A percentile compares a stretch with the other conserved stretches of the same genome.
phyloP scores from a whole-genome alignment of 2,797 vertebrate species.

The Sebastes glaucus region DNA sequence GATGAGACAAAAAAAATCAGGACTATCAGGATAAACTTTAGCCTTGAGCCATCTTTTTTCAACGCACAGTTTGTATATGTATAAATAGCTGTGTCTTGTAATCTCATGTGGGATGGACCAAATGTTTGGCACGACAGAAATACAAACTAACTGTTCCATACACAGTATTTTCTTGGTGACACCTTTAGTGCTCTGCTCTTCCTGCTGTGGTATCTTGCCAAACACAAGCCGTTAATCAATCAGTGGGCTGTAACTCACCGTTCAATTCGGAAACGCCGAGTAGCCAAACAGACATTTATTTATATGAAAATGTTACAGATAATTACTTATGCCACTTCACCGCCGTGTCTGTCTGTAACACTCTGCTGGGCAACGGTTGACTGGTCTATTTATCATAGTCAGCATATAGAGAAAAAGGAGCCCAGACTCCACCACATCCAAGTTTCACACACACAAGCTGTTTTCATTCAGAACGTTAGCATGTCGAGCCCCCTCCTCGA shows the following conservation, averaged over 20 bases:
- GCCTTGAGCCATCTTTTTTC: not conserved
- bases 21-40: not conserved
- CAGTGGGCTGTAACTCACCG: conserved; percentile 5
- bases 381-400: conserved; percentile 36
- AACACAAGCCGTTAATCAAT: conserved; percentile 34
- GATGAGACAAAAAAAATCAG: no score
- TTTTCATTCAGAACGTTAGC: conserved; percentile 56
- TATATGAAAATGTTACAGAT: conserved; percentile 34
- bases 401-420: not conserved
- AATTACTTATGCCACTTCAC: conserved; percentile 15
- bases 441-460: conserved; percentile 8
- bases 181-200: conserved; percentile 12
- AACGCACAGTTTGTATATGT: not conserved
- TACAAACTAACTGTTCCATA: not conserved
- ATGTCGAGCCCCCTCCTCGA: conserved; percentile 26
- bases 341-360: not conserved
- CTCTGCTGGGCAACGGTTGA: not conserved
- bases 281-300: conserved; percentile 32
- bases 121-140: not conserved
- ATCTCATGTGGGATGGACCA: not conserved
- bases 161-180: not conserved
- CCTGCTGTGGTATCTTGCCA: conserved; percentile 5
- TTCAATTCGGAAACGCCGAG: conserved; percentile 9
- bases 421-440: not conserved
- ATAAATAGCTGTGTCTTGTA: not conserved